Base-by-base conservation (phyloP, 2,888 invertebrate species). In the Drosophila tanythrix region DNA sequence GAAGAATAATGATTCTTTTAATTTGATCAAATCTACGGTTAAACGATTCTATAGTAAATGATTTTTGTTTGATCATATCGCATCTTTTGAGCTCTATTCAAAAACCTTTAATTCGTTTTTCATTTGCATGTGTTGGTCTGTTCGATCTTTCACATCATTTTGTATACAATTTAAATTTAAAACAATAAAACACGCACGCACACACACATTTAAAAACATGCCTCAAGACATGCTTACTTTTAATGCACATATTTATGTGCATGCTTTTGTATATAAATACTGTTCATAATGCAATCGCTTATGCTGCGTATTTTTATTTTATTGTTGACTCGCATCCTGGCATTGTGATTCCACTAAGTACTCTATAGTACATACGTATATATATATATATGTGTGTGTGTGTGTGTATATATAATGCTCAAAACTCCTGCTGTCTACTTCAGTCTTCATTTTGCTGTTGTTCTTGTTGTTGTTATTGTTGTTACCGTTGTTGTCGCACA, bases 401-500 rank as follows among this genome's bases (percentile, higher is more conserved):
- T 35, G 35, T 21, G 21, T 21, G 21, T 21, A 21, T 11, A 2
- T 50, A n/a, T 38, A 36, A 8, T 38, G 48, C 35, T 52, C 25
- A 25, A 31, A 33, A 46, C 46, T 38, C 57, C 60, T 62, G 36
- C 58, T 61, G 40, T 36, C 46, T 63, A 35, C 46, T 51, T 55
- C 46, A 48, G 68, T 55, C 38, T 40, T 33, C 33, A 36, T 40
- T 36, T 35, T 36, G 36, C 38, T 27, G 38, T 40, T 51, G 43
- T 55, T 63, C 56, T 55, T 74, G 38, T 60, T 71, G 63, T 56
- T 70, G 63, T 46, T 46, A n/a, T 40, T 58, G 52, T 27, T 65
- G 65, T 55, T 55, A 55, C 51, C 62, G 66, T 57, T 74, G 73
- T 74, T 63, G 84, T 56, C 61, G 64, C 74, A 80, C 71, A 80